Conservation (phyloP, 2,797 vertebrate genomes). For the Mustela erminea region DNA sequence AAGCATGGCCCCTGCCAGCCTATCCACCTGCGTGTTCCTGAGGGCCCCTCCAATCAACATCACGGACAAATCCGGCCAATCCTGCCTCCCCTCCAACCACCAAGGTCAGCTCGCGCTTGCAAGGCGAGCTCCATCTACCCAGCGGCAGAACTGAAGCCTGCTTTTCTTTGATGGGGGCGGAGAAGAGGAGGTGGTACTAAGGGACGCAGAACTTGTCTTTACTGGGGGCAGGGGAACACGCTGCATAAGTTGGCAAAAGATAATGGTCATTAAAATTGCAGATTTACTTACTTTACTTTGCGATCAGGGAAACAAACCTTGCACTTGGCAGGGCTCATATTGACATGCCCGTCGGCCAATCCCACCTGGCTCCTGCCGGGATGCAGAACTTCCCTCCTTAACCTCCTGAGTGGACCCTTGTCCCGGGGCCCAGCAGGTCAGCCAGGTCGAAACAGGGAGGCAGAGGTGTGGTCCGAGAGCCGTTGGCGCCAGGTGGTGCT, state of each 20-base stretch:
- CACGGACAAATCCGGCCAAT: background rate
- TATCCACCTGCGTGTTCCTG: background rate
- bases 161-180: background rate
- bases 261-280: background rate
- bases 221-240: accelerated
- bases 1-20: accelerated
- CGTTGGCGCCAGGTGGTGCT: background rate
- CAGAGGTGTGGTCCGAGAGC: background rate
- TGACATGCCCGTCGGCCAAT: conserved; percentile 19
- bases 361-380: background rate
- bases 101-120: background rate
- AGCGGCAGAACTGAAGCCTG: background rate
- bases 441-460: background rate
- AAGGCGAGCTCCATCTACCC: background rate
- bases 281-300: conserved; percentile 74
- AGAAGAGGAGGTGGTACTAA: background rate
- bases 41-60: background rate
- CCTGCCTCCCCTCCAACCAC: background rate
- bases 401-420: background rate
- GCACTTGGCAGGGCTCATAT: conserved; percentile 77
- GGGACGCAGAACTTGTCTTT: background rate
- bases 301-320: conserved; percentile 64
- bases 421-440: background rate
- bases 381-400: background rate
- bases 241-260: background rate